Conservation (phyloP, 2,797 vertebrate genomes). For the Cuniculus paca region DNA sequence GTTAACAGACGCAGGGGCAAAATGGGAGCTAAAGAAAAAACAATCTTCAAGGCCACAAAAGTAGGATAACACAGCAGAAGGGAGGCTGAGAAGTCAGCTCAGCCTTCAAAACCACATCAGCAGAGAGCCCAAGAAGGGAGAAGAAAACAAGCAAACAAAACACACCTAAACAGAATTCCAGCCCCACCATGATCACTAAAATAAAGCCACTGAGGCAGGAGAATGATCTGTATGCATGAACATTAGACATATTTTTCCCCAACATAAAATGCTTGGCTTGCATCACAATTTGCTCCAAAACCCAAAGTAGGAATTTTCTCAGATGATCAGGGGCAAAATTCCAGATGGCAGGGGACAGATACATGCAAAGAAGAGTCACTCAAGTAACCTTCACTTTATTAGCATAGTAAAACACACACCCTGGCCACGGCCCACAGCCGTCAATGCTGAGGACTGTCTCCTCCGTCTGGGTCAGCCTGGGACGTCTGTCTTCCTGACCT, state of each 20-base stretch:
- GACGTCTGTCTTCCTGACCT: not conserved
- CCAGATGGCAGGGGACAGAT: not conserved
- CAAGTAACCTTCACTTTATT: not conserved
- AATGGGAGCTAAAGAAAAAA: not conserved
- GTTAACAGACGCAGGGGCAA: not conserved
- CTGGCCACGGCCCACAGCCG: not conserved
- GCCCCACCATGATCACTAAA: not conserved
- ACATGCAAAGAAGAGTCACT: not conserved
- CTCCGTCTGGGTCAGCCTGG: not conserved
- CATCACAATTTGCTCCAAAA: not conserved
- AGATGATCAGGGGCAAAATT: not conserved
- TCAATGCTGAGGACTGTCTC: not conserved
- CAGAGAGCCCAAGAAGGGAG: not conserved
- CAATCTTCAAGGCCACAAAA: not conserved
- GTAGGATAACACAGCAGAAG: not conserved
- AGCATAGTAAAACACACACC: not conserved
- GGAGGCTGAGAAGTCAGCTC: not conserved
- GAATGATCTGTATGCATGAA: not conserved
- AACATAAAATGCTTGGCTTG: constrained; percentile 6
- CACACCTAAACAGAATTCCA: not conserved
- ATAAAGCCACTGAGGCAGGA: not conserved
- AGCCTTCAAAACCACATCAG: not conserved
- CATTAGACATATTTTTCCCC: not conserved
- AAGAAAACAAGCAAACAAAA: not conserved
- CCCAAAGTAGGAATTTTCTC: not conserved